Percentiles rank a stretch among this genome's conserved stretches.
Conservation (phyloP, 2,797 vertebrate species). For the Adelosebastes latens region DNA sequence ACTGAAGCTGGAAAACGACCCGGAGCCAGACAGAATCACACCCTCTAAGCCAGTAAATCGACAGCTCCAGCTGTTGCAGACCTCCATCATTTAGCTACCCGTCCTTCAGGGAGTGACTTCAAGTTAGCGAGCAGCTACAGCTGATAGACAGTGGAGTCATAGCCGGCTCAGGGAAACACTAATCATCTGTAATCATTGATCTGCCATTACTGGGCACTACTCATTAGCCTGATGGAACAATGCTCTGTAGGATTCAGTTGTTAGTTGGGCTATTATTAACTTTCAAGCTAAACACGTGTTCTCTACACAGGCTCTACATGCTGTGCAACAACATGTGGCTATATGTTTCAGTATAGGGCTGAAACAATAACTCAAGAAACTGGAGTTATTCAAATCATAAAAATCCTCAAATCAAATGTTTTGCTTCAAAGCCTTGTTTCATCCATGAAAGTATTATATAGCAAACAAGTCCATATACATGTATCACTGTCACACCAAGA, state of each 20-base stretch:
- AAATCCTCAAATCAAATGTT: not conserved
- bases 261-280: slow-evolving; percentile 43
- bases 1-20: slow-evolving; percentile 49
- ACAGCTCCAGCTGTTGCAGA: slow-evolving; percentile 68
- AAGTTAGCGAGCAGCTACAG: slow-evolving; percentile 42
- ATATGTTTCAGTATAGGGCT: not conserved
- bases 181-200: slow-evolving; percentile 70
- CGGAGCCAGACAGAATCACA: slow-evolving; percentile 57
- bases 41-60: slow-evolving; percentile 60
- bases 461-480: slow-evolving; percentile 3
- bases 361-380: not conserved
- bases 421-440: not conserved
- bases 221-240: slow-evolving; percentile 62
- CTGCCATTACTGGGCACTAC: slow-evolving; percentile 37
- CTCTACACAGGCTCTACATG: not conserved
- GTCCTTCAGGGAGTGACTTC: slow-evolving; percentile 57
- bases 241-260: slow-evolving; percentile 39
- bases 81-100: slow-evolving; percentile 50
- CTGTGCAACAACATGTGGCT: slow-evolving; percentile 1
- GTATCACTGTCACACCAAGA: slow-evolving; percentile 7
- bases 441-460: not conserved
- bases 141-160: slow-evolving; percentile 33
- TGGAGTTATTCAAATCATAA: not conserved
- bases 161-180: slow-evolving; percentile 35
- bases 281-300: slow-evolving; percentile 2